These are phyloP conservation scores for Hemistola chrysoprasaria DNA, from an alignment of 2,888 invertebrate genomes.

Conservation along the genomic window DNA sequence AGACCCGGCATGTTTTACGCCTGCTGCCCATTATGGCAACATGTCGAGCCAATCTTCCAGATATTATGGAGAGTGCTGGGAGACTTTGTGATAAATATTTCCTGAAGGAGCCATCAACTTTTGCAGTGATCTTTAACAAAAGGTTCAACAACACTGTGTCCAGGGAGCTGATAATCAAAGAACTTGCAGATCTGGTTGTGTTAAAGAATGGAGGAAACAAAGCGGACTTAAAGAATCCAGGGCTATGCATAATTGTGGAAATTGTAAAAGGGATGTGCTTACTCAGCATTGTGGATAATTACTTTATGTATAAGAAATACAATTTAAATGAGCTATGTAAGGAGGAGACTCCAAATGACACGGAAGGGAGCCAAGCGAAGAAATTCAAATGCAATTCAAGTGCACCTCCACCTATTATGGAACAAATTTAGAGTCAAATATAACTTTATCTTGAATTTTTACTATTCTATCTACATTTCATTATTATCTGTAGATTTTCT, in stretches of 20 bases:
- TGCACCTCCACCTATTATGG: slow-evolving; percentile 38
- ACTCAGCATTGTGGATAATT: slow-evolving; percentile 90
- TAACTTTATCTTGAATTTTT: slow-evolving; percentile 43
- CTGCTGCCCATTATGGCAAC: slow-evolving; percentile 91
- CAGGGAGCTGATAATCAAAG: slow-evolving; percentile 87
- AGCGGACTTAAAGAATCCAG: slow-evolving; percentile 90
- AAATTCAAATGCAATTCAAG: slow-evolving; percentile 60
- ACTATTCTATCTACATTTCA: slow-evolving; percentile 35
- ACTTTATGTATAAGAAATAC: slow-evolving; percentile 90
- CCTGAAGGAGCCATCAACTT: slow-evolving; percentile 86
- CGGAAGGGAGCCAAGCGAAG: slow-evolving; percentile 67
- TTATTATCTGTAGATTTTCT: slow-evolving; percentile 43
- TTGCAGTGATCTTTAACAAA: slow-evolving; percentile 89
- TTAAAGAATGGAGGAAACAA: slow-evolving; percentile 87
- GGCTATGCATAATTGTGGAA: slow-evolving; percentile 91
- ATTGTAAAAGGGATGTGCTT: slow-evolving; percentile 91
- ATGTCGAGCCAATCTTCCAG: slow-evolving; percentile 90
- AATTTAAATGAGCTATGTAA: slow-evolving; percentile 87
- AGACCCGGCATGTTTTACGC: slow-evolving; percentile 89
- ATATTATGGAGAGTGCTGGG: slow-evolving; percentile 86
- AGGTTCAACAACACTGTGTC: slow-evolving; percentile 88
- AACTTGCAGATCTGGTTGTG: slow-evolving; percentile 87
- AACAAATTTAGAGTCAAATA: slow-evolving; percentile 49
- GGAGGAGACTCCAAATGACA: slow-evolving; percentile 60
- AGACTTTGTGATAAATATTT: slow-evolving; percentile 89